These are phyloP conservation scores for Agrotis clavis DNA, from an alignment of 2,888 invertebrate species.

Conservation along the genomic window DNA sequence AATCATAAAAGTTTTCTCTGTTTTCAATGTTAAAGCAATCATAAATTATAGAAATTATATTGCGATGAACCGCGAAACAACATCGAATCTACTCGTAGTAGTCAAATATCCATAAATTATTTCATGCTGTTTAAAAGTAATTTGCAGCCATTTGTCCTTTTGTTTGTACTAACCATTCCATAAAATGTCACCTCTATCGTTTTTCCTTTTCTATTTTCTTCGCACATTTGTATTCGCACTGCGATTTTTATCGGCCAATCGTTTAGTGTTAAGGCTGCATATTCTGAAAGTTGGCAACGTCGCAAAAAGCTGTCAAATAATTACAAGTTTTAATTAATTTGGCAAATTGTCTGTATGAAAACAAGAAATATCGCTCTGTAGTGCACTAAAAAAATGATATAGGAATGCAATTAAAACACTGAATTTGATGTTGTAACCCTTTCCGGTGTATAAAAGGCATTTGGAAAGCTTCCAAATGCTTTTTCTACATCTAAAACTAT, in stretches of 20 bases:
- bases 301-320: too few relatives aligned
- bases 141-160: constrained; percentile 17
- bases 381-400: too few relatives aligned
- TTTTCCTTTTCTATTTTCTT: constrained; percentile 26
- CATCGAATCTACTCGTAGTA: neutral
- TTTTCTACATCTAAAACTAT: too few relatives aligned
- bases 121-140: constrained; percentile 42
- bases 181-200: constrained; percentile 34
- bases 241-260: constrained; percentile 46
- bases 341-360: too few relatives aligned
- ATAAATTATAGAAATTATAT: constrained; percentile 23
- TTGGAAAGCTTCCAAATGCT: too few relatives aligned
- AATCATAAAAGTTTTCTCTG: neutral
- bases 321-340: too few relatives aligned
- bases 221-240: constrained; percentile 21
- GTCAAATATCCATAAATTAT: constrained; percentile 41
- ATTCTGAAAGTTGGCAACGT: too few relatives aligned
- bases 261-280: constrained; percentile 39
- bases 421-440: too few relatives aligned
- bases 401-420: too few relatives aligned
- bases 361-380: too few relatives aligned
- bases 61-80: constrained; percentile 3
- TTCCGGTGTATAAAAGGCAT: too few relatives aligned
- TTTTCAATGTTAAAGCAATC: neutral
- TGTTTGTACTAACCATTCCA: constrained; percentile 29